Conservation (phyloP, 1,140 invertebrate genomes). For the Drepana arcuata region DNA sequence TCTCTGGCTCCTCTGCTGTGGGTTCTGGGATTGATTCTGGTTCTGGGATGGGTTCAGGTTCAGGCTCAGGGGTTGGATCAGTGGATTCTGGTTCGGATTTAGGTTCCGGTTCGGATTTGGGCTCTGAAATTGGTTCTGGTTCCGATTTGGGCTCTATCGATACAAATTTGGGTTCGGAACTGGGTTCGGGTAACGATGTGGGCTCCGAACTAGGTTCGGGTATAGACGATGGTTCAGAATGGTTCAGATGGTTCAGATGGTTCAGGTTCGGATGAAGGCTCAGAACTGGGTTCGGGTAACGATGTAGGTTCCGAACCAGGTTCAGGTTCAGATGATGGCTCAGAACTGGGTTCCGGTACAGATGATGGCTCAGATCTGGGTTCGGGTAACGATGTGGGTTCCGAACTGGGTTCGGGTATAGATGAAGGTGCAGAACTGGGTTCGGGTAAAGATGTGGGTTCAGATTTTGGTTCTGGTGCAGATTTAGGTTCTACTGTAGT, state of each 20-base stretch:
- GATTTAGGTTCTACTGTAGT: conserved; percentile 46
- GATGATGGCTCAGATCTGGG: conserved; percentile 47
- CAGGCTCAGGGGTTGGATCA: conserved; percentile 60
- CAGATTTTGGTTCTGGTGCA: conserved; percentile 54
- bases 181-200: conserved; percentile 65
- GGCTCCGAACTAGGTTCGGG: conserved; percentile 53
- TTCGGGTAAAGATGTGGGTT: conserved; percentile 51
- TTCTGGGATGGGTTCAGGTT: conserved; percentile 60
- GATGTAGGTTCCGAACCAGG: conserved; percentile 42
- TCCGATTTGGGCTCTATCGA: conserved; percentile 55
- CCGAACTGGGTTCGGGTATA: conserved; percentile 38
- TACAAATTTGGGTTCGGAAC: conserved; percentile 57
- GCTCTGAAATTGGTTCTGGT: conserved; percentile 38
- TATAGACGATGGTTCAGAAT: too few relatives aligned
- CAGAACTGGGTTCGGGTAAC: conserved; percentile 27
- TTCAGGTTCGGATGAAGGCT: conserved; percentile 23
- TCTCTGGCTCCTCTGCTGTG: conserved; percentile 42
- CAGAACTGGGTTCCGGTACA: conserved; percentile 60
- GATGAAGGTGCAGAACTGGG: conserved; percentile 9
- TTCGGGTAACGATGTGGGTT: conserved; percentile 44
- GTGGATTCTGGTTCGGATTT: conserved; percentile 48
- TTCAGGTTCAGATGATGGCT: conserved; percentile 30
- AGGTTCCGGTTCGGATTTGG: conserved; percentile 54
- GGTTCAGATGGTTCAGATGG: conserved; percentile 33
- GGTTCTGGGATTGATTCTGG: conserved; percentile 53